Percentiles rank a stretch among this genome's conserved stretches.
Evolutionary conservation across 2,888 invertebrate genomes (phyloP).

Genomic region (Trichogramma evanescens): DNA sequence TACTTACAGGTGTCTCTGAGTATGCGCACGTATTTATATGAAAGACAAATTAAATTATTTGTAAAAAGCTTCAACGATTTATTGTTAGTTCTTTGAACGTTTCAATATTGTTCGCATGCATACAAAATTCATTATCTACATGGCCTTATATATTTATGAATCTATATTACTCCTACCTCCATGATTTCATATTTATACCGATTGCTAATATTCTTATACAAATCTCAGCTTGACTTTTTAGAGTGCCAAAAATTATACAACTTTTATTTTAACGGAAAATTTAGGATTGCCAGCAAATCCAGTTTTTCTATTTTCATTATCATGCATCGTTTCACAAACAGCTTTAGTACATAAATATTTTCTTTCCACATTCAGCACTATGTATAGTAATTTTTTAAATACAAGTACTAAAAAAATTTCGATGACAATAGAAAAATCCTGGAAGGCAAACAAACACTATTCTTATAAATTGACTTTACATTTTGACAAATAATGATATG

Average conservation of each 20-base stretch:
- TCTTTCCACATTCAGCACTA: neutral
- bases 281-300: too few species aligned
- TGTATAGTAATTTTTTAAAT: too few species aligned
- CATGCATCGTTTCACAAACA: too few species aligned
- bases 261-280: too few species aligned
- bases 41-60: conserved; percentile 3
- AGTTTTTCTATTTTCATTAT: too few species aligned
- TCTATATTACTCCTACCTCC: too few species aligned
- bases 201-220: too few species aligned
- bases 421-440: conserved; percentile 3
- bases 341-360: neutral
- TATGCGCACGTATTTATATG: neutral
- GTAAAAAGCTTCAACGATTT: conserved; percentile 14
- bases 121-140: conserved; percentile 19
- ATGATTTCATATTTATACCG: too few species aligned
- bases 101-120: conserved; percentile 16
- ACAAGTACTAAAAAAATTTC: neutral
- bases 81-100: conserved; percentile 15
- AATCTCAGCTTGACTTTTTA: too few species aligned
- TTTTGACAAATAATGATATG: conserved; percentile 14
- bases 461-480: neutral
- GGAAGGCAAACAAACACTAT: conserved; percentile 12
- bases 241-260: too few species aligned
- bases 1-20: too few species aligned
- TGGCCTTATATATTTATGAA: neutral